phyloP scores from a whole-genome alignment of 2,888 invertebrate genomes.

The Operophtera brumata region DNA sequence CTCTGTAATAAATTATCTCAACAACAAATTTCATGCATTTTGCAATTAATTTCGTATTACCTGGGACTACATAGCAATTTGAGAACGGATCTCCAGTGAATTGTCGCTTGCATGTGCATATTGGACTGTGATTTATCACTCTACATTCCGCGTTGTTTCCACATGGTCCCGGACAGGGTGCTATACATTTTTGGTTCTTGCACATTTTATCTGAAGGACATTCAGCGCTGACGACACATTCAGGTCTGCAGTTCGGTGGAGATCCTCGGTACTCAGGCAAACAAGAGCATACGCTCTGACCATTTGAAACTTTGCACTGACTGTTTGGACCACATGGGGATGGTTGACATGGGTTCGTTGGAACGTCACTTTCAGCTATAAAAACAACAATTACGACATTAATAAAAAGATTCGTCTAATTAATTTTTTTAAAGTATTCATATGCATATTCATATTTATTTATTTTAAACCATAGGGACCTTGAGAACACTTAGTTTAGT shows the following conservation, averaged over 20 bases:
- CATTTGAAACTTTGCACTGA: constrained; percentile 80
- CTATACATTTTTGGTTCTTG: constrained; percentile 84
- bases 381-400: constrained; percentile 21
- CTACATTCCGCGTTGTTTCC: constrained; percentile 85
- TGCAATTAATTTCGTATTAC: constrained; percentile 39
- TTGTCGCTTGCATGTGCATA: constrained; percentile 83
- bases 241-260: constrained; percentile 87
- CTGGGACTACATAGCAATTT: constrained; percentile 79
- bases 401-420: neutral
- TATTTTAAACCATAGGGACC: too few species aligned
- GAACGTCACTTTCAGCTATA: constrained; percentile 57
- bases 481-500: too few species aligned
- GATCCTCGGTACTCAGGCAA: constrained; percentile 84
- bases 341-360: constrained; percentile 78
- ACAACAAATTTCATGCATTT: too few species aligned
- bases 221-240: constrained; percentile 86
- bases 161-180: constrained; percentile 87
- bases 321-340: constrained; percentile 84
- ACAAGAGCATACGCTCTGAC: constrained; percentile 86
- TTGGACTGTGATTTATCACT: constrained; percentile 86
- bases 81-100: constrained; percentile 84
- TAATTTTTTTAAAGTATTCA: neutral
- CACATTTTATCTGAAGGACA: constrained; percentile 84
- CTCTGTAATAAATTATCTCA: too few species aligned
- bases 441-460: too few species aligned